Evolutionary conservation across 2,888 invertebrate genomes (phyloP), one percentile per base, ranked within the genome.

Genomic region (Agonum fuliginosum): DNA sequence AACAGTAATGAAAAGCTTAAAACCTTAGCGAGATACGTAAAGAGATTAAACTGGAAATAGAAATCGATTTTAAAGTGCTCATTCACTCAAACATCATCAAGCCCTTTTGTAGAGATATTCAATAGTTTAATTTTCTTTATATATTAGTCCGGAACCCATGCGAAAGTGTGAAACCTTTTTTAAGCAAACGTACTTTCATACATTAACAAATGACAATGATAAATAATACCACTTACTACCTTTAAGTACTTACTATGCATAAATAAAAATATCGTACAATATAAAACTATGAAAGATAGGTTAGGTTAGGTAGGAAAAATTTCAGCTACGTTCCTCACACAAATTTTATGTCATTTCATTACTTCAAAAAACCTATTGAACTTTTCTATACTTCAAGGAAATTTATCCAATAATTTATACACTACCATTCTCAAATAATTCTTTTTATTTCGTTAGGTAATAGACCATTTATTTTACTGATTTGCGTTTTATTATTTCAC

Each of bases 1-100:
- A 30, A 1, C 14, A 17, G 30, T 62, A 62, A 62, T 62, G 58
- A 62, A 62, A 62, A 62, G 58, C 51, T 62, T 62, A 30, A 62
- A 58, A 62, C 1, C 27, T 30, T 1, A 62, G 30, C 8, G 30
- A 62, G 58, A 62, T 62, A 62, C 27, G 43, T 54, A 12, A 14
- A 17, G 12, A 62, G 30, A 62, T 62, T 62, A 62, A 12, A 27
- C 12, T 17, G 30, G 12, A 62, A 62, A 62, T 17, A 14, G 12
- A 62, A 62, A 62, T 62, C 30, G 58, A 19, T 62, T 62, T 62
- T 62, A 62, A 62, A 62, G 58, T 62, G 30, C 30, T 17, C 58
- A 30, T 27, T 62, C 58, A 62, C 58, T 62, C 10, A 27, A 30
- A 30, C 17, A 27, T 10, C 30, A 62, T 62, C 30, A 62, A 17